Percentiles rank a stretch among this genome's conserved stretches.
These are phyloP conservation scores for Cephus pulcher DNA, from an alignment of 2,888 invertebrate species.

Conservation along the genomic window DNA sequence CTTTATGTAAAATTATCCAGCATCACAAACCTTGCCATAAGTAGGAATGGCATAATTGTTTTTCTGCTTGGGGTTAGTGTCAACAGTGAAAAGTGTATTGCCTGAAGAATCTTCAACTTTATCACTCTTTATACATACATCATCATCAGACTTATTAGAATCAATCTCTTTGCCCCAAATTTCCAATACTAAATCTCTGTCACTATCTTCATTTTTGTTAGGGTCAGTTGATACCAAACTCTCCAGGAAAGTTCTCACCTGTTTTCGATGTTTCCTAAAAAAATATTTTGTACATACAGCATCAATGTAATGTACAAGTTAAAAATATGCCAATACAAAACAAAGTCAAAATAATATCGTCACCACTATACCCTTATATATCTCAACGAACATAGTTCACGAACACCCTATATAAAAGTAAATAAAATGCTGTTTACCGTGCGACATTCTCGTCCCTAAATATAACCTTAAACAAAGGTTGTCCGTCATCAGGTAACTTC, in stretches of 20 bases:
- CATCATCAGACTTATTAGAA: conserved; percentile 21
- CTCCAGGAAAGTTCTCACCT: conserved; percentile 41
- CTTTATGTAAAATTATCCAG: not conserved
- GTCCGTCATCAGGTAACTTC: not conserved
- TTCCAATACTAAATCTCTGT: conserved; percentile 47
- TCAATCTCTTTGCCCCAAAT: conserved; percentile 47
- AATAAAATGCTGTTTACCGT: conserved; percentile 41
- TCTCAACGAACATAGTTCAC: conserved; percentile 12
- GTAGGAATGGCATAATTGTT: conserved; percentile 60
- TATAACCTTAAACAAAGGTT: conserved; percentile 54
- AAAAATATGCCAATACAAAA: not conserved
- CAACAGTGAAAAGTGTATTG: conserved; percentile 64
- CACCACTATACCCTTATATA: not conserved
- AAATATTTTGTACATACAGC: not conserved
- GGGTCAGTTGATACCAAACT: conserved; percentile 29
- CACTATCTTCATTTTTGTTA: conserved; percentile 26
- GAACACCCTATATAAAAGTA: conserved; percentile 4
- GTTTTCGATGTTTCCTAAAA: conserved; percentile 46
- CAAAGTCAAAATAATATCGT: not conserved
- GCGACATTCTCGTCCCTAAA: conserved; percentile 53
- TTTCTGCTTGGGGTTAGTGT: conserved; percentile 65
- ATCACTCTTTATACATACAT: conserved; percentile 23
- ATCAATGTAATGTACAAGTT: not conserved
- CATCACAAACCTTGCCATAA: conserved; percentile 62
- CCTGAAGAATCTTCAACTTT: conserved; percentile 20